These are phyloP conservation scores for Blera fallax DNA, from an alignment of 2,888 invertebrate genomes.

Conservation along the genomic window DNA sequence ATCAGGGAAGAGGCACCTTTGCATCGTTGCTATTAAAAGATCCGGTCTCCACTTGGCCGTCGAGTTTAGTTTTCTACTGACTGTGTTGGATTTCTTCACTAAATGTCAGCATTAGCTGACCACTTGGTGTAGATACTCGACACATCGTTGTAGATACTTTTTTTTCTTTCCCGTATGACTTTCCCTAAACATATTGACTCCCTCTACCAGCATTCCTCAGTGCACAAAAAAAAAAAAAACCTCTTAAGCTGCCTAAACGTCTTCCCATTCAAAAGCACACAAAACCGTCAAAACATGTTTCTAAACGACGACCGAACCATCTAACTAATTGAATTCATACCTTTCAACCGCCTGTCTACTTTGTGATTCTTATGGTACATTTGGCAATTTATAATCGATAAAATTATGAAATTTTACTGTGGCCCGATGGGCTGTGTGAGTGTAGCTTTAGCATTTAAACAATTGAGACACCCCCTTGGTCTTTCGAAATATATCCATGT, in stretches of 20 bases:
- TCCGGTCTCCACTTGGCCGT: too few relatives aligned
- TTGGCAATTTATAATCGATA: constrained; percentile 46
- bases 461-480: background rate
- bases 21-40: background rate
- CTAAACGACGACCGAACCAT: background rate
- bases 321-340: constrained; percentile 1
- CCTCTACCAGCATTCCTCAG: background rate
- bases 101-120: too few relatives aligned
- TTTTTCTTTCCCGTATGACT: too few relatives aligned
- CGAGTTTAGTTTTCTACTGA: too few relatives aligned
- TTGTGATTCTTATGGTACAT: constrained; percentile 6
- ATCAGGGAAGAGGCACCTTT: background rate
- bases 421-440: background rate
- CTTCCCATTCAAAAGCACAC: background rate
- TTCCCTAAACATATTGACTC: too few relatives aligned
- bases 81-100: too few relatives aligned
- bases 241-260: background rate
- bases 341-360: background rate
- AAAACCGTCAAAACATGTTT: background rate
- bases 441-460: background rate
- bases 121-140: too few relatives aligned
- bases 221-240: background rate
- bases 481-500: constrained; percentile 19
- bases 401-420: constrained; percentile 18
- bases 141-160: too few relatives aligned